These are phyloP conservation scores for Sinocyclocheilus anophthalmus DNA, from an alignment of 2,113 vertebrate species.

Conservation along the genomic window DNA sequence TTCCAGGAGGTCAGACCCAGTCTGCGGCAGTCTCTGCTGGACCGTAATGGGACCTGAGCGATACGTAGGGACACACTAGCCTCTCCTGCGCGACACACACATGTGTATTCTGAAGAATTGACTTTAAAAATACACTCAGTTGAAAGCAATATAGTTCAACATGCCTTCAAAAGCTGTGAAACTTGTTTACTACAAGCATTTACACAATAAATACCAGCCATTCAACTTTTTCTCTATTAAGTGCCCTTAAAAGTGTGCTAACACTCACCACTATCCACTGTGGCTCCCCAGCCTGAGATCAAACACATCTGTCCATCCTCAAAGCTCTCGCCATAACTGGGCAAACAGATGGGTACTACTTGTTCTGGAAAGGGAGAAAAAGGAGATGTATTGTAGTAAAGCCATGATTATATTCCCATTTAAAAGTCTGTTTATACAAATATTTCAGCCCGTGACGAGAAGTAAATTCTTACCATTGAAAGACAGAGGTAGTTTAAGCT, in stretches of 20 bases:
- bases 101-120: not conserved
- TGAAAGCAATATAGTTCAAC: not conserved
- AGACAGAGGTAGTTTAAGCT: slow-evolving; percentile 51
- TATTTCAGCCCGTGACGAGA: not conserved
- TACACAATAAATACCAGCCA: not conserved
- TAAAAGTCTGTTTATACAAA: not conserved
- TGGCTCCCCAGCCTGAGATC: slow-evolving; percentile 67
- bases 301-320: slow-evolving; percentile 59
- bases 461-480: slow-evolving; percentile 53
- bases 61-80: slow-evolving; percentile 74
- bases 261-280: slow-evolving; percentile 51
- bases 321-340: slow-evolving; percentile 56
- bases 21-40: slow-evolving; percentile 79
- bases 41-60: slow-evolving; percentile 80
- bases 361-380: slow-evolving; percentile 33
- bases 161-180: not conserved
- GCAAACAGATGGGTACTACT: slow-evolving; percentile 62
- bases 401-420: not conserved
- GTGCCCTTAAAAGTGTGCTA: not conserved
- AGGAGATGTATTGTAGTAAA: not conserved
- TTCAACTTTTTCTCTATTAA: not conserved
- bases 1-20: slow-evolving; percentile 80
- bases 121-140: not conserved
- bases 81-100: slow-evolving; percentile 55
- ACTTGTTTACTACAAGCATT: not conserved